A percentile compares a stretch with the other conserved stretches of the same genome.
Evolutionary conservation across 2,113 vertebrate genomes (phyloP).

Genomic region (Hippocampus comes): DNA sequence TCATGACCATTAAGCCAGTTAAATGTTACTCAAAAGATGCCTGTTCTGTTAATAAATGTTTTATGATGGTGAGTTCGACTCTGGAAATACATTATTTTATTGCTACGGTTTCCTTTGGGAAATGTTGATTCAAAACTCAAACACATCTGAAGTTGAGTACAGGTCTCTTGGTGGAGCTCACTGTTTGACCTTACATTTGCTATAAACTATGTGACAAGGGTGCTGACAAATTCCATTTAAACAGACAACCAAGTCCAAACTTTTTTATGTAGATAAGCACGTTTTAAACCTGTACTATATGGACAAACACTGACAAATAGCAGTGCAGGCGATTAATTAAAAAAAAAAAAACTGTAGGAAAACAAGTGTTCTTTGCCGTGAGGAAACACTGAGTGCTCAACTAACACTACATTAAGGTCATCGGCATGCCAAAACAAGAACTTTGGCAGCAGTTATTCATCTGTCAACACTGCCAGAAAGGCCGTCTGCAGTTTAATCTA

Average conservation of each 20-base stretch:
- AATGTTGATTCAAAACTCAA: too few species aligned
- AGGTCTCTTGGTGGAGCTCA: too few species aligned
- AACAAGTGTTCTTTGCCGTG: not conserved
- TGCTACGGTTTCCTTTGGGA: too few species aligned
- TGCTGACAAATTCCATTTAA: not conserved
- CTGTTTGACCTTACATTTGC: too few species aligned
- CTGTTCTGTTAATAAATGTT: too few species aligned
- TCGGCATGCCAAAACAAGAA: conserved; percentile 37
- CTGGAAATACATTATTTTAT: too few species aligned
- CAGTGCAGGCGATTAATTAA: not conserved
- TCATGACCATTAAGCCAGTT: too few species aligned
- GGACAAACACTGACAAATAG: not conserved
- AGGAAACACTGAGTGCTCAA: not conserved
- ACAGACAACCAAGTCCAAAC: not conserved
- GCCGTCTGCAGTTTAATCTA: conserved; percentile 54
- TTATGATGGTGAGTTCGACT: too few species aligned
- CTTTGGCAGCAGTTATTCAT: conserved; percentile 41
- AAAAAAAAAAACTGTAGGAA: too few species aligned
- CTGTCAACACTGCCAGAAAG: conserved; percentile 54
- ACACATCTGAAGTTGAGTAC: too few species aligned
- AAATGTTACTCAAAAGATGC: too few species aligned
- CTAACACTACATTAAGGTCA: conserved; percentile 33
- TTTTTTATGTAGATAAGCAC: not conserved
- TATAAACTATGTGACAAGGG: too few species aligned
- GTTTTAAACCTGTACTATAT: not conserved